A percentile compares a stretch with the other conserved stretches of the same genome.
These are phyloP conservation scores for Thelaira solivaga DNA, from an alignment of 2,888 invertebrate species.

Conservation along the genomic window DNA sequence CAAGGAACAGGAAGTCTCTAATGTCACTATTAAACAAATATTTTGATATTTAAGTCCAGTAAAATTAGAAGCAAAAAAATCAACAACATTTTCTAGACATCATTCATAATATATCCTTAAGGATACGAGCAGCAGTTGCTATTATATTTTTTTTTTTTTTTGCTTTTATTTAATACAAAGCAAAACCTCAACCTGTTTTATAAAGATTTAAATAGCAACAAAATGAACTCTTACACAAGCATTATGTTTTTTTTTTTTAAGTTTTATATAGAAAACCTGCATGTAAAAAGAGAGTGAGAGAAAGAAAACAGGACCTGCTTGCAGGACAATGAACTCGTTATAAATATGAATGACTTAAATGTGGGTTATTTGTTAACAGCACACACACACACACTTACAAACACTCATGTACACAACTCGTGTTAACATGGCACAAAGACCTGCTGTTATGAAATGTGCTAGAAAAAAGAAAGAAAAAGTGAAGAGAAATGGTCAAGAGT, in stretches of 20 bases:
- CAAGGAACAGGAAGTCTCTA: slow-evolving; percentile 62
- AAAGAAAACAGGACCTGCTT: slow-evolving; percentile 21
- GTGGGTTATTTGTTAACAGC: slow-evolving; percentile 45
- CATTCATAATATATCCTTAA: slow-evolving; percentile 48
- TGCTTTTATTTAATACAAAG: slow-evolving; percentile 11
- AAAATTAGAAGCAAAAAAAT: neutral
- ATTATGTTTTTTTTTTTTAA: neutral
- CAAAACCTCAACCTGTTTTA: slow-evolving; percentile 29
- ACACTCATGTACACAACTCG: neutral
- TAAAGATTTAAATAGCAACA: neutral
- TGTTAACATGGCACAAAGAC: neutral
- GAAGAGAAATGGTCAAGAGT: slow-evolving; percentile 4
- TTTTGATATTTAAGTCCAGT: slow-evolving; percentile 34
- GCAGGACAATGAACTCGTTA: slow-evolving; percentile 59
- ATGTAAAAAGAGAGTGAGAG: neutral
- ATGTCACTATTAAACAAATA: slow-evolving; percentile 62
- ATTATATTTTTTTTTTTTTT: neutral
- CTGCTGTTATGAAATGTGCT: neutral
- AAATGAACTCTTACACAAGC: slow-evolving; percentile 4
- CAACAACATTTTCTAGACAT: slow-evolving; percentile 35
- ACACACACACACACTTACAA: neutral
- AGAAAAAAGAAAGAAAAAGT: neutral
- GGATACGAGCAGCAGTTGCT: slow-evolving; percentile 24
- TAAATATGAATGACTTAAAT: slow-evolving; percentile 43
- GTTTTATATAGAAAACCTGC: neutral